Evolutionary conservation across 2,888 invertebrate genomes (phyloP).

Genomic region (Nyleta sp.): DNA sequence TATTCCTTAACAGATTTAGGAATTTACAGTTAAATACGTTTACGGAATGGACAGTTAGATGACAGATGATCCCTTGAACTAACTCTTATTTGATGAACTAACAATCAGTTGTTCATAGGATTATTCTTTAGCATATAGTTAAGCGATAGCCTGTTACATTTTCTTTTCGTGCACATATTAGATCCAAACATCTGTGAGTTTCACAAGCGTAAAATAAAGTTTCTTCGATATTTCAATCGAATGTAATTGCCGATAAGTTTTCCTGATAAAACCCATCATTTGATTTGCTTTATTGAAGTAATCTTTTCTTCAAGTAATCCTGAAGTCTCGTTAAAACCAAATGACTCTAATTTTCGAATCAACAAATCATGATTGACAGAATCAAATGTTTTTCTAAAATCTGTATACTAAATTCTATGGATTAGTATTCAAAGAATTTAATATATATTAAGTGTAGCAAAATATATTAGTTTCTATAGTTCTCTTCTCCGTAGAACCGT

Average conservation of each 20-base stretch:
- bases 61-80: too few species aligned
- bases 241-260: background rate
- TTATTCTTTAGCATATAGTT: too few species aligned
- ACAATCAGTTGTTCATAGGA: too few species aligned
- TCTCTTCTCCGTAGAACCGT: slow-evolving; percentile 9
- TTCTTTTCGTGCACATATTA: too few species aligned
- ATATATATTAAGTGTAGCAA: slow-evolving; percentile 10
- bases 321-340: background rate
- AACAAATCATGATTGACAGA: slow-evolving; percentile 11
- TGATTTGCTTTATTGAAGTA: background rate
- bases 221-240: background rate
- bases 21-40: too few species aligned
- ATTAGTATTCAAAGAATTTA: background rate
- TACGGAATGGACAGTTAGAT: too few species aligned
- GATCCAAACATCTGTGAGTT: background rate
- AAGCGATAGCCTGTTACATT: too few species aligned
- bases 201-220: background rate
- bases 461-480: slow-evolving; percentile 11
- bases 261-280: slow-evolving; percentile 1
- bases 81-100: too few species aligned
- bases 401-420: slow-evolving; percentile 17
- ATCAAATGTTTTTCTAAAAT: slow-evolving; percentile 27
- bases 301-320: background rate
- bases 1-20: too few species aligned
- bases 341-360: background rate